Base-by-base conservation (phyloP, 2,888 invertebrate species). In the Dryobota labecula region DNA sequence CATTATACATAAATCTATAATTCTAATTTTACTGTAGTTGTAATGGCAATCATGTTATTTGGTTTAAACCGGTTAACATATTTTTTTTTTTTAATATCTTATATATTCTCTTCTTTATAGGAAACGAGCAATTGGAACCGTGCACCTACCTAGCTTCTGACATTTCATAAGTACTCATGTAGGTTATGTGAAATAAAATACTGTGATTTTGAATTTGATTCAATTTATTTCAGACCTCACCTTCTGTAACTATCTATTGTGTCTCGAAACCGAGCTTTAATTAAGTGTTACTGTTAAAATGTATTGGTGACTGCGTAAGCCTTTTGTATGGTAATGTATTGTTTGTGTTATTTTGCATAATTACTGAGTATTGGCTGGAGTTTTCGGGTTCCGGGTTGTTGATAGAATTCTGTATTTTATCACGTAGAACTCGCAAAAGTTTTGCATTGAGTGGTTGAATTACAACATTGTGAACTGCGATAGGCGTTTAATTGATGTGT, bases 291-390 rank as follows among this genome's bases (percentile, higher is more conserved):
- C 63, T 49, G 60, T 68, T 67, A 54, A 72, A 79, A 80, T 53
- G 73, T 80, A 71, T 58, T 72, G 60, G 64, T 70, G 62, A 70
- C 36, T 65, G 65, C 57, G 57, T 68, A 49, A 68, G 62, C 73
- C 77, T 69, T 80, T 79, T 76, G 65, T 73, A 80, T 80, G 79
- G 20, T 69, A 79, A 79, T 80, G 45, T 63, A 24, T 43, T 79
- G 77, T 68, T 79, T 80, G n/a, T 63, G 2, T 66, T 63, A 51
- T 45, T 80, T 68, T 72, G 65, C 68, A 72, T 79, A 72, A 68
- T 68, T 66, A 67, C 27, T 24, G 5, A 20, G 24, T 67, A 58
- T 58, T 63, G 62, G n/a, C 36, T 30, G 15, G 45, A 75, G 38
- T 58, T 73, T 43, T 67, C 5, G 13, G 41, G 33, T 70, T 70